These are phyloP conservation scores for Vanessa cardui DNA, from an alignment of 2,888 invertebrate species.

Conservation along the genomic window DNA sequence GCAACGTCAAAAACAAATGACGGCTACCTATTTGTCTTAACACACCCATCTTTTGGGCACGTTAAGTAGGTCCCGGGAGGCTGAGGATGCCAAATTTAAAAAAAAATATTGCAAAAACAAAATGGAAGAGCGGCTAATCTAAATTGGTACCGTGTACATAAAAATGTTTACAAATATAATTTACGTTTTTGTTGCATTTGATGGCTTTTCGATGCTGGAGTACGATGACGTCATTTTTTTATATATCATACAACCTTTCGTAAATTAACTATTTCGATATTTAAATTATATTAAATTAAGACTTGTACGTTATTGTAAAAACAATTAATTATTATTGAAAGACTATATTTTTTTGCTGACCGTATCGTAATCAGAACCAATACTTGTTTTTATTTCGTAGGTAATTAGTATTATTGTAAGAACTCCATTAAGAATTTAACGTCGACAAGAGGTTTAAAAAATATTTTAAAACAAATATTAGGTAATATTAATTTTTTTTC, in stretches of 20 bases:
- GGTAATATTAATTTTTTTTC: constrained; percentile 10
- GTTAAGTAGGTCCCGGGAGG: constrained; percentile 63
- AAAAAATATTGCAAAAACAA: constrained; percentile 62
- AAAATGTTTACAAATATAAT: constrained; percentile 12
- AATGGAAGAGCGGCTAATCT: constrained; percentile 68
- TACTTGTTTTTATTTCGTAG: constrained; percentile 56
- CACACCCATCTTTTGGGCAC: constrained; percentile 42
- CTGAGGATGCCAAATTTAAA: constrained; percentile 66
- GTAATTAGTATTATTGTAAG: constrained; percentile 72
- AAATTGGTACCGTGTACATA: constrained; percentile 66
- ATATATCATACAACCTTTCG: no score
- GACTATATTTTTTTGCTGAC: constrained; percentile 45
- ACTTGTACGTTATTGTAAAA: neutral
- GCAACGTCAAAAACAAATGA: constrained; percentile 7
- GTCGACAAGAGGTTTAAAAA: constrained; percentile 32
- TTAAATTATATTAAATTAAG: neutral
- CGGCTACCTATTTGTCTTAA: constrained; percentile 8
- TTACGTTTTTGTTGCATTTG: neutral
- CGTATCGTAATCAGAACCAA: constrained; percentile 59
- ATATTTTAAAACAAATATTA: constrained; percentile 18
- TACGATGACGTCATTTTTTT: no score
- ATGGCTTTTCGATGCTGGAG: no score
- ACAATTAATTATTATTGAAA: neutral
- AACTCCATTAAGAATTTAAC: constrained; percentile 69
- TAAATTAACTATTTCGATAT: neutral